These are phyloP conservation scores for Chaetodon auriga DNA, from an alignment of 2,113 vertebrate genomes.

Conservation along the genomic window DNA sequence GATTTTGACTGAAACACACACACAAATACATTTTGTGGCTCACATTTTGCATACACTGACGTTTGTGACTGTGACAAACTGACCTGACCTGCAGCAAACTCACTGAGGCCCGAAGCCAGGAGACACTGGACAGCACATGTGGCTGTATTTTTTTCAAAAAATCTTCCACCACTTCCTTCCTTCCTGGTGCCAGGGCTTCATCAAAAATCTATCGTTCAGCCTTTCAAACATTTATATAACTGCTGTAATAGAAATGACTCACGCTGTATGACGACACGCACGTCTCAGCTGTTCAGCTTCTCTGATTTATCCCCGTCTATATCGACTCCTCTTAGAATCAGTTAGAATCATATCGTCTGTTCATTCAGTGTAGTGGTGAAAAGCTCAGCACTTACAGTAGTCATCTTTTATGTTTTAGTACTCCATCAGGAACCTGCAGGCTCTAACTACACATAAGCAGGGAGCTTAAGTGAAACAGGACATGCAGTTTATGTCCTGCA, in stretches of 20 bases:
- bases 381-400: neutral
- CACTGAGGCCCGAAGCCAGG: neutral
- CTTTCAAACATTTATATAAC: constrained; percentile 15
- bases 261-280: neutral
- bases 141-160: constrained; percentile 45
- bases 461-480: constrained; percentile 16
- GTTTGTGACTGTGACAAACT: neutral
- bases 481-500: constrained; percentile 8
- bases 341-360: neutral
- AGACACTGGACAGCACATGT: constrained; percentile 50
- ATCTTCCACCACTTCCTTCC: constrained; percentile 25
- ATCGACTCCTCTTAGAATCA: neutral
- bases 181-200: constrained; percentile 34
- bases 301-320: neutral
- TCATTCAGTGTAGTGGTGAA: neutral
- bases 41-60: neutral
- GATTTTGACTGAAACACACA: neutral
- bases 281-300: neutral
- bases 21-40: no score
- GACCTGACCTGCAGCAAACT: neutral
- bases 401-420: neutral
- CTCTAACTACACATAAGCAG: neutral
- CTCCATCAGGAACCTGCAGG: neutral
- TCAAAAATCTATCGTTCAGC: neutral
- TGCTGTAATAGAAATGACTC: neutral